phyloP scores from a whole-genome alignment of 1,140 invertebrate species.

The Temnothorax curvispinosus region DNA sequence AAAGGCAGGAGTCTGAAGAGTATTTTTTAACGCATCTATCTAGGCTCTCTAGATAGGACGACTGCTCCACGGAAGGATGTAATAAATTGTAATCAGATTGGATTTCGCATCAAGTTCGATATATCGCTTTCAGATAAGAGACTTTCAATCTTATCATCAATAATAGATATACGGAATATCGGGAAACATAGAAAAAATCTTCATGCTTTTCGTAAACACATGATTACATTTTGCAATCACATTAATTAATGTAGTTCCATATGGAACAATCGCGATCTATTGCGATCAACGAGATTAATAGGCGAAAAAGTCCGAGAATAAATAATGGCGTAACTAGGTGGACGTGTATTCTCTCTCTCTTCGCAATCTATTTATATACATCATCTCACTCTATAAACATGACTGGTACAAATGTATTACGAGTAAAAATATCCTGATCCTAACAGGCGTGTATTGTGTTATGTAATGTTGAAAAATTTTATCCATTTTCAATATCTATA shows the following conservation, averaged over 20 bases:
- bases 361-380: background rate
- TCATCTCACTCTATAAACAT: background rate
- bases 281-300: background rate
- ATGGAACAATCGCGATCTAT: constrained; percentile 9
- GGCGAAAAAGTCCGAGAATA: background rate
- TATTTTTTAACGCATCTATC: background rate
- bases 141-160: background rate
- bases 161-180: background rate
- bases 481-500: background rate
- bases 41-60: background rate
- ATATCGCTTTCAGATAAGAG: background rate
- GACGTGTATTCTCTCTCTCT: background rate
- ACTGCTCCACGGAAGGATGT: constrained; percentile 1
- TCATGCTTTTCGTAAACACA: background rate
- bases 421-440: background rate
- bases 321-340: constrained; percentile 21
- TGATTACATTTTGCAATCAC: background rate
- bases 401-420: background rate
- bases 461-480: background rate
- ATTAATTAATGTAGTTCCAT: background rate
- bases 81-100: background rate
- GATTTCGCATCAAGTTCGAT: background rate
- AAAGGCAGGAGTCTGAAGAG: constrained; percentile 39
- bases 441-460: background rate
- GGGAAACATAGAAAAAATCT: background rate